Percentiles rank a stretch among this genome's conserved stretches.
Evolutionary conservation across 2,888 invertebrate species (phyloP).

Genomic region (Hylaea fasciaria): DNA sequence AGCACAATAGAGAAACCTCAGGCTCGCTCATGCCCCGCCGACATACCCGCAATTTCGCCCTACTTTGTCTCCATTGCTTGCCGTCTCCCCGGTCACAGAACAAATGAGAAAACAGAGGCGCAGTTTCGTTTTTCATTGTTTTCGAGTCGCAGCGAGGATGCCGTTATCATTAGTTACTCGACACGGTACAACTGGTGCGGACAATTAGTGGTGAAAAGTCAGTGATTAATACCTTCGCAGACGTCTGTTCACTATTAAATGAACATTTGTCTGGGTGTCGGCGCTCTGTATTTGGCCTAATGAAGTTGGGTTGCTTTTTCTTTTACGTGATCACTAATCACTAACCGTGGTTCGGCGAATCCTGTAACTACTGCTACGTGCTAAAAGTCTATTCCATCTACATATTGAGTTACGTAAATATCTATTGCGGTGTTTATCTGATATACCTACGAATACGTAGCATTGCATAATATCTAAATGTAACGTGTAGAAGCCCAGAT

Average conservation of each 20-base stretch:
- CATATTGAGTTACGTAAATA: too few species aligned
- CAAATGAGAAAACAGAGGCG: conserved; percentile 68
- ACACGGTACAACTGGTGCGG: conserved; percentile 42
- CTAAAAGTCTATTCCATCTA: not conserved
- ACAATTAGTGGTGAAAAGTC: conserved; percentile 49
- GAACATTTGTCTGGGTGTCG: conserved; percentile 28
- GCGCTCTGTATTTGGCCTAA: conserved; percentile 22
- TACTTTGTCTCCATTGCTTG: conserved; percentile 75
- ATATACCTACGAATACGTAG: too few species aligned
- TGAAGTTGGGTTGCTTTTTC: conserved; percentile 23
- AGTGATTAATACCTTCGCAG: conserved; percentile 39
- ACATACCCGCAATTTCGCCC: conserved; percentile 67
- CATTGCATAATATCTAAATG: too few species aligned
- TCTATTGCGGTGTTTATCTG: too few species aligned
- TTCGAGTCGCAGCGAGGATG: conserved; percentile 51
- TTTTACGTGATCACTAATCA: conserved; percentile 27
- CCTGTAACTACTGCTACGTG: conserved; percentile 21
- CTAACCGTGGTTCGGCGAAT: conserved; percentile 13
- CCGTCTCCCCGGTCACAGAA: conserved; percentile 59
- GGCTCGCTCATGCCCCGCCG: conserved; percentile 51
- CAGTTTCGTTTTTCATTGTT: conserved; percentile 70
- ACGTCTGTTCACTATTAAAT: conserved; percentile 24
- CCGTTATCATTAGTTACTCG: conserved; percentile 48
- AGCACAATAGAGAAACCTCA: conserved; percentile 64
- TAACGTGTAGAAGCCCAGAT: too few species aligned